Conservation (phyloP, 1,140 invertebrate species). For the Patella vulgata region DNA sequence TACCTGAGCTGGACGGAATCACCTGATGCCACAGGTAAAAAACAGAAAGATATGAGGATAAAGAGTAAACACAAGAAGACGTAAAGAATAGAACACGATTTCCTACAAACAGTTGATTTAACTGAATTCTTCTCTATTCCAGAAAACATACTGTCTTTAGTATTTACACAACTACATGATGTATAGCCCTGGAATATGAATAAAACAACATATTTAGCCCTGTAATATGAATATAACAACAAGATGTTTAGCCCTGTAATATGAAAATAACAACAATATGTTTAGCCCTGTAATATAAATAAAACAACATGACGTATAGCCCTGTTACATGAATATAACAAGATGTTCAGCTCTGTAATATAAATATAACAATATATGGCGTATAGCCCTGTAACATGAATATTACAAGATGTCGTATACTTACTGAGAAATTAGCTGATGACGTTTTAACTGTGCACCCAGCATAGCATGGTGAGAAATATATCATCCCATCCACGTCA, state of each 20-base stretch:
- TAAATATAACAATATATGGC: neutral
- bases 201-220: too few relatives aligned
- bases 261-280: too few relatives aligned
- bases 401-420: too few relatives aligned
- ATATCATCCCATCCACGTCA: slow-evolving; percentile 78
- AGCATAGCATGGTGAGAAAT: slow-evolving; percentile 91
- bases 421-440: too few relatives aligned
- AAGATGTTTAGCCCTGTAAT: neutral
- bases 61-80: slow-evolving; percentile 75
- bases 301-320: neutral
- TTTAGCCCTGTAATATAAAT: neutral
- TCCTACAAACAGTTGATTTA: slow-evolving; percentile 71
- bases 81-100: slow-evolving; percentile 74
- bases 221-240: slow-evolving; percentile 2
- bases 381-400: neutral
- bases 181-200: slow-evolving; percentile 23
- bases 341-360: neutral
- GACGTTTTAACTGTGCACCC: slow-evolving; percentile 74
- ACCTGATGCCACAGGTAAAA: slow-evolving; percentile 81
- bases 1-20: slow-evolving; percentile 80
- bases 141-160: slow-evolving; percentile 1
- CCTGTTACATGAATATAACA: neutral
- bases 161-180: slow-evolving; percentile 28
- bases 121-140: slow-evolving; percentile 5
- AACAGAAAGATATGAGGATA: slow-evolving; percentile 79